Evolutionary conservation across 2,888 invertebrate species (phyloP).

Genomic region (Diogma glabrata): DNA sequence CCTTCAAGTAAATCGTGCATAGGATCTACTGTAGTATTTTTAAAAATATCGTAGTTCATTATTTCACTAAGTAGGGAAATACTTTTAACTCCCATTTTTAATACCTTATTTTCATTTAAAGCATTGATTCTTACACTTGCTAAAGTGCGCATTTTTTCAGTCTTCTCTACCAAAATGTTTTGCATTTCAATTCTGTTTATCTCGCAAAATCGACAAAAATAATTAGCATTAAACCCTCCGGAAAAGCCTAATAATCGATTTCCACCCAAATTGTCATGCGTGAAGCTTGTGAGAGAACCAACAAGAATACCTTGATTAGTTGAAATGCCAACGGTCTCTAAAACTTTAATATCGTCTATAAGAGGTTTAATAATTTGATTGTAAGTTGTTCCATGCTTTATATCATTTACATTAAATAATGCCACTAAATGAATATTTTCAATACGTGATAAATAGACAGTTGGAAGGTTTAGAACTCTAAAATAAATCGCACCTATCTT

Average conservation of each 20-base stretch:
- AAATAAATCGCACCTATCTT: background rate
- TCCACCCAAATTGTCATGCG: background rate
- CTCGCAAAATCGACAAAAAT: background rate
- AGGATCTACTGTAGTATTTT: slow-evolving; percentile 14
- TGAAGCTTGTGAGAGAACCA: background rate
- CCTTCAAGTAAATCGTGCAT: slow-evolving; percentile 18
- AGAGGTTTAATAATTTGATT: background rate
- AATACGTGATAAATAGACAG: background rate
- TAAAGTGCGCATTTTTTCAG: background rate
- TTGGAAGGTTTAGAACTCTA: background rate
- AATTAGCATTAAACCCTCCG: background rate
- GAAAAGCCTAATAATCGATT: background rate
- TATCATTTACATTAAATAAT: background rate
- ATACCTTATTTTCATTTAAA: too few relatives aligned
- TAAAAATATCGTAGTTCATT: slow-evolving; percentile 10
- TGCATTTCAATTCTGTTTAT: background rate
- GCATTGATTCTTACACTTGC: too few relatives aligned
- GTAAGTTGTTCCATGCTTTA: background rate
- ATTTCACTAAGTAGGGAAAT: slow-evolving; percentile 13
- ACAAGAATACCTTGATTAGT: background rate
- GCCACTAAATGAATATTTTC: background rate
- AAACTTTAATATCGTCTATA: background rate
- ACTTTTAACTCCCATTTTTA: too few relatives aligned
- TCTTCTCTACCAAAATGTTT: background rate
- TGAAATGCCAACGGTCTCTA: background rate